Evolutionary conservation across 2,888 invertebrate species (phyloP), one percentile per base, ranked within the genome.

Genomic region (Eulithis testata): DNA sequence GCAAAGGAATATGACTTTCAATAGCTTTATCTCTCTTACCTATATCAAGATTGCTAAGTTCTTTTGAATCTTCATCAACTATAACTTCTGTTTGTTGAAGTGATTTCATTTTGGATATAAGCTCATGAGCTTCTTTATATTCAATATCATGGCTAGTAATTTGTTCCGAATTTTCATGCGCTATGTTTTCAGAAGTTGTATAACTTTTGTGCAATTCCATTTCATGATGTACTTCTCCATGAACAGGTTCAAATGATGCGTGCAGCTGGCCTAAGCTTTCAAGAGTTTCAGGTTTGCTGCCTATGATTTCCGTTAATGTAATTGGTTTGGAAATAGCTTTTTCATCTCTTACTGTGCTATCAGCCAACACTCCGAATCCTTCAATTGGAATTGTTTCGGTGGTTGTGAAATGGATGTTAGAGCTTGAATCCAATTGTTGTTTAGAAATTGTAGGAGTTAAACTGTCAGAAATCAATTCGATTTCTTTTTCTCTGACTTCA

Each of bases 361-460:
- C 70, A 49, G 83, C 72, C 37, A 85, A 70, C 37, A 78, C 72
- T 51, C 76, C 65, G 63, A 76, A 76, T 59, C 78, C 78, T 81
- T 93, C 91, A 12, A 88, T 72, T 11, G 78, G 66, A 58, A 86
- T 66, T 4, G 81, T 88, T 81, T 91, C 90, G 59, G 75, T 80
- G 11, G 84, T 90, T 21, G 80, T 87, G 11, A 92, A 67, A 66
- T 90, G 84, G 14, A 81, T 76, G 36, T 75, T 77, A 52, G 83
- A 75, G 70, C 82, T 78, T 8, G 90, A 69, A 63, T 83, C 81
- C 9, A 85, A 43, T 56, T 76, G 72, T 71, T 88, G 83, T 50
- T 76, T 77, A 68, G 78, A 75, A 36, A 64, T 72, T 27, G 60
- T 53, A 7, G 80, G 76, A 4, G 12, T 31, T 37, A 73, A 62